Percentiles rank a stretch among this genome's conserved stretches.
Evolutionary conservation across 2,113 vertebrate genomes (phyloP).

Genomic region (human): GRCh38 chrX:22316001-22316500

Average conservation of each 20-base stretch:
- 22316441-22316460: constrained; percentile 60
- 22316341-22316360: constrained; percentile 45
- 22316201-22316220: not conserved
- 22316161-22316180: constrained; percentile 30
- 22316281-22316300: constrained; percentile 45
- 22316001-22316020: not conserved
- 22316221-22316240: not conserved
- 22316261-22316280: constrained; percentile 34
- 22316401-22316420: constrained; percentile 62
- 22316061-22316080: constrained; percentile 11
- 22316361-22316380: constrained; percentile 45
- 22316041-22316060: not conserved
- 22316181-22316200: not conserved
- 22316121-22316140: not conserved
- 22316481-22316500: constrained; percentile 22
- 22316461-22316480: constrained; percentile 58
- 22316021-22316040: constrained; percentile 5
- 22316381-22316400: constrained; percentile 13
- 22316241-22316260: not conserved
- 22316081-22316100: not conserved
- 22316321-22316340: constrained; percentile 66
- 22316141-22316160: not conserved
- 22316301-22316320: constrained; percentile 60
- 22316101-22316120: not conserved
- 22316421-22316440: constrained; percentile 62